Base-by-base conservation (phyloP, 30 jellyfish, hydroid and myxozoan species). In the Morbakka virulenta region DNA sequence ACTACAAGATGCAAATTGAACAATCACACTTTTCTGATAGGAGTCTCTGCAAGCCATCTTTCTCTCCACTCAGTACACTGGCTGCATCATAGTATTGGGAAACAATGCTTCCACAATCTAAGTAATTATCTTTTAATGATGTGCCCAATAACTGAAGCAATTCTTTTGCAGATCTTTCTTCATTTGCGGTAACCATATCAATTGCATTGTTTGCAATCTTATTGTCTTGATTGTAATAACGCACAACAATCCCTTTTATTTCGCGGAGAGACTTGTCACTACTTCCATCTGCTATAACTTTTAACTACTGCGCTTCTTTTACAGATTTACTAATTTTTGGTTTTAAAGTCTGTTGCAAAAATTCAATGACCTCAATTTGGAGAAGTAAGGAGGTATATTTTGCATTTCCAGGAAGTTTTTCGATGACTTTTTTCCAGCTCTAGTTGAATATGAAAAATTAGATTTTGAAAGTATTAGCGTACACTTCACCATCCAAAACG, bases 81-180 rank as follows among this genome's bases (percentile, higher is more conserved):
- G 79, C 79, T 22, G 67, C 67, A 35, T 67, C 79, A 32, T 67
- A 67, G 64, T 66, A 67, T 28, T 67, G 69, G 35, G 69, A n/a
- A n/a, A n/a, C n/a, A n/a, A n/a, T n/a, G n/a, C n/a, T n/a, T n/a
- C n/a, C n/a, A n/a, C n/a, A n/a, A n/a, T n/a, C n/a, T n/a, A n/a
- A n/a, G n/a, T n/a, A n/a, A n/a, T n/a, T n/a, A n/a, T n/a, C n/a
- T n/a, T 22, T 66, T 28, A 20, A 67, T 31, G 24, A 32, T 28
- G 29, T 4, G 33, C 24, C 35, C 64, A 67, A 28, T 67, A 33
- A 13, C 35, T 67, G 33, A 21, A 33, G n/a, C 67, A 67, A 32
- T n/a, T 28, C 79, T 28, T 67, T 67, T 67, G 79, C 79, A 67
- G 69, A 22, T 67, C 67, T 67, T 24, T 67, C 79, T n/a, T n/a